Evolutionary conservation across 2,797 vertebrate genomes (phyloP), one percentile per base, ranked within the genome.

Genomic region (Etheostoma perlongum): DNA sequence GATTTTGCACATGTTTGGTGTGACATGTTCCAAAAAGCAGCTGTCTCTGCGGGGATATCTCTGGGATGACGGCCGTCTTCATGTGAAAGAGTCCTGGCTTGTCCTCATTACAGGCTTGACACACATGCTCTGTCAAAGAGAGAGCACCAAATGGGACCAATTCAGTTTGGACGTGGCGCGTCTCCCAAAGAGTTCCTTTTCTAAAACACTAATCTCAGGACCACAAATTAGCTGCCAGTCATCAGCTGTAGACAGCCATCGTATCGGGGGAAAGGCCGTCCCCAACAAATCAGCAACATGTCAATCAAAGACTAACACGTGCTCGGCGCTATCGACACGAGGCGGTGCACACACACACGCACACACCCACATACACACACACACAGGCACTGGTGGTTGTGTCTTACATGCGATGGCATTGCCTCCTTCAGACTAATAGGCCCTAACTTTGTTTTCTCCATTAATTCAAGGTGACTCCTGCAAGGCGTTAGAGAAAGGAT

Each of bases 221-320:
- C 87, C 89, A 87, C 90, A 94, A 94, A 94, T 94, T 92, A 93
- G 89, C 93, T 93, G 93, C 94, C 94, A 94, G 85, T 94, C 94
- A 94, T 85, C 85, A 76, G 72, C 69, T 60, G 74, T 49, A 82
- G 85, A 91, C 91, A 70, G 89, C 83, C 88, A 65, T 87, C 33
- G 76, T 76, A 87, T 83, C 74, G 13, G 72, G 86, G 79, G 77
- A 81, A 83, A 88, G 78, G 83, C 91, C 85, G 88, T 86, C 81
- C 81, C 85, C 73, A 58, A 85, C 83, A 88, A 92, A 93, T 92
- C 91, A 93, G 93, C 92, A 92, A 88, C 91, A 87, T 67, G 89
- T 91, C 92, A 88, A 85, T 90, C 92, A 84, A 67, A 74, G 77
- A 87, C 88, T 68, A 54, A 89, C 84, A 83, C 49, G 23, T 58